Conservation (phyloP, 2,888 invertebrate species). For the Leucoma salicis region DNA sequence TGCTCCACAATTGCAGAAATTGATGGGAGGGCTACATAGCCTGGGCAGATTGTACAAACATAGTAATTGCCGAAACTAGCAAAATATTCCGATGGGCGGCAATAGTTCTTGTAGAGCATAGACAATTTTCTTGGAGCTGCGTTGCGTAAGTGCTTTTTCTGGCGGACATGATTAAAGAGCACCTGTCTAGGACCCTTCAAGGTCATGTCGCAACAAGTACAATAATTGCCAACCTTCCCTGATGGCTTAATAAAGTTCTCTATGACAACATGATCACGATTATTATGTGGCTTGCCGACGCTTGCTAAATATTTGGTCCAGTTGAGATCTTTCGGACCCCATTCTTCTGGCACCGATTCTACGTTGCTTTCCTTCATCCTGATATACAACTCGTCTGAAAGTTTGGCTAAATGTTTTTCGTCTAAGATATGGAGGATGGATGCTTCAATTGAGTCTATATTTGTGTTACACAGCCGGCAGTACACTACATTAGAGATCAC, state of each 20-base stretch:
- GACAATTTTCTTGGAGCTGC: slow-evolving; percentile 68
- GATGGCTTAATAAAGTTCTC: slow-evolving; percentile 75
- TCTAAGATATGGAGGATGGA: slow-evolving; percentile 65
- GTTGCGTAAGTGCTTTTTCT: slow-evolving; percentile 73
- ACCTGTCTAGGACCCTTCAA: slow-evolving; percentile 73
- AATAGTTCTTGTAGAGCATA: slow-evolving; percentile 65
- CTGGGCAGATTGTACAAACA: slow-evolving; percentile 65
- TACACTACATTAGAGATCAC: slow-evolving; percentile 42
- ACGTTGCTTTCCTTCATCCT: slow-evolving; percentile 55
- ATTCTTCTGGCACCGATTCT: slow-evolving; percentile 68
- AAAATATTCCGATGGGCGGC: slow-evolving; percentile 68
- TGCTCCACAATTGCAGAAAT: slow-evolving; percentile 71
- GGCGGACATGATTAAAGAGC: slow-evolving; percentile 72
- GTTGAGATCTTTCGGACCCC: slow-evolving; percentile 72
- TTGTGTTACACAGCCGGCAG: slow-evolving; percentile 58
- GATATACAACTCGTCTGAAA: slow-evolving; percentile 66
- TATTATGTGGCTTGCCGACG: slow-evolving; percentile 66
- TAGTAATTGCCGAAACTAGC: slow-evolving; percentile 76
- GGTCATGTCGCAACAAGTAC: slow-evolving; percentile 72
- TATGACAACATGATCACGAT: slow-evolving; percentile 67
- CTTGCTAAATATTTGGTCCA: slow-evolving; percentile 74
- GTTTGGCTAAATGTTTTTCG: slow-evolving; percentile 64
- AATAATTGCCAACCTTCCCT: slow-evolving; percentile 69
- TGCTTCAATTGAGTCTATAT: slow-evolving; percentile 53
- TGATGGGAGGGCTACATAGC: slow-evolving; percentile 61